These are phyloP conservation scores for Tinamus major DNA, from an alignment of 2,797 vertebrate genomes.

Conservation along the genomic window DNA sequence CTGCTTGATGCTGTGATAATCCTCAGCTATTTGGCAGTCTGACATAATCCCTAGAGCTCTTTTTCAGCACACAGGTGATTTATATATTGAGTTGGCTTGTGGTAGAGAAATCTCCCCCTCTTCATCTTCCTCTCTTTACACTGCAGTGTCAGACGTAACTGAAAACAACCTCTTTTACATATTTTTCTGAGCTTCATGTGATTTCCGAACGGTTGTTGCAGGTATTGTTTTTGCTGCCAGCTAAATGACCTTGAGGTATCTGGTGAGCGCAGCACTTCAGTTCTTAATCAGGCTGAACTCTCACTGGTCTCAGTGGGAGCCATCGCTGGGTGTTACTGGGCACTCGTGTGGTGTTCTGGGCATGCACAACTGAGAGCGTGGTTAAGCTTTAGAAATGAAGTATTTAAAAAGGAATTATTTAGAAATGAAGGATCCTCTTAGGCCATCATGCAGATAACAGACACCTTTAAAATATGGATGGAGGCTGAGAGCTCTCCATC, in stretches of 20 bases:
- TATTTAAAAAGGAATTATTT: neutral
- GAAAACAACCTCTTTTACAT: neutral
- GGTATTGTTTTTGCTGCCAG: neutral
- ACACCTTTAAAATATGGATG: neutral
- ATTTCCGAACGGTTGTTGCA: neutral
- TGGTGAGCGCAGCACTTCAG: too few relatives aligned
- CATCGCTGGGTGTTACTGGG: neutral
- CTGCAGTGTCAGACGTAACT: neutral
- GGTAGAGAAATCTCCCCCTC: neutral
- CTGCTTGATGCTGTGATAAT: neutral
- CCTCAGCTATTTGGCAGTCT: neutral
- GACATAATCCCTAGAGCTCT: neutral
- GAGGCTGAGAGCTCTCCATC: neutral
- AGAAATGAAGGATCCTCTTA: neutral
- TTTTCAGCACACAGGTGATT: neutral
- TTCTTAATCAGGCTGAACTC: neutral
- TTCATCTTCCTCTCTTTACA: neutral
- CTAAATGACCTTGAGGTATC: neutral
- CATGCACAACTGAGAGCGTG: neutral
- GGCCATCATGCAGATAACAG: neutral
- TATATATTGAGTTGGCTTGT: neutral
- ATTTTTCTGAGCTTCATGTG: neutral
- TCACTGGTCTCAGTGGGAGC: neutral
- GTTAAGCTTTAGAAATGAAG: neutral
- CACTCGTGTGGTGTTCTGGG: neutral